Base-by-base conservation (phyloP, 2,113 vertebrate species). In the Oreamnos americanus region DNA sequence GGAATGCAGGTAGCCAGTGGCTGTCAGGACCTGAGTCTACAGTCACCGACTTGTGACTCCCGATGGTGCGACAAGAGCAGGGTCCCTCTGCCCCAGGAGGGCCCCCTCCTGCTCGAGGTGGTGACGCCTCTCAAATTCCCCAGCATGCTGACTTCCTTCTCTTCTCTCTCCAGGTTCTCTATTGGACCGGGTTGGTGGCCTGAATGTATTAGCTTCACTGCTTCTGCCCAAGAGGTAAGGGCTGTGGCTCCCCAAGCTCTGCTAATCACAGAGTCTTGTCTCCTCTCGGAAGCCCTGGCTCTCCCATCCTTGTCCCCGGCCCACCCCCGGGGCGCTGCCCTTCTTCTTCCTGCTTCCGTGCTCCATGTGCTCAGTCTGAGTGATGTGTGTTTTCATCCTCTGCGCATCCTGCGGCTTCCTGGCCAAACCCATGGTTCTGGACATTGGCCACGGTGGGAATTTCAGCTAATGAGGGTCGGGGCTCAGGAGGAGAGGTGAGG, bases 141-240 rank as follows among this genome's bases (percentile, higher is more conserved):
- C 3, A 3, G 67, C 25, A 49, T 19, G 26, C 53, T 96, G 92
- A 97, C 58, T 9, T 64, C 60, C 5, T 62, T 74, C 78, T 62
- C 39, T 23, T 98, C 71, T 98, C 64, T 96, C 60, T 58, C 36
- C 64, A 98, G 98, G 98, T 98, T 97, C 98, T 98, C 97, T 15
- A 76, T 97, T 98, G 98, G 98, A 98, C 97, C 43, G 43, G 98
- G 97, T 98, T 98, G 98, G 98, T 96, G 97, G 98, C 98, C 97
- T 98, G 98, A 98, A 98, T 98, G 98, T 98, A 97, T 97, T 98
- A 98, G 90, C 91, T 97, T 97, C 28, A 83, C 98, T 97, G 91
- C 14, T 93, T 98, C 98, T 98, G 60, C 96, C 98, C 93, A 95
- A 98, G 94, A 98, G 98, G 98, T 98, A 96, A 98, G 98, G 43